Base-by-base conservation (phyloP, 2,797 vertebrate genomes). In the Peromyscus aztecus region DNA sequence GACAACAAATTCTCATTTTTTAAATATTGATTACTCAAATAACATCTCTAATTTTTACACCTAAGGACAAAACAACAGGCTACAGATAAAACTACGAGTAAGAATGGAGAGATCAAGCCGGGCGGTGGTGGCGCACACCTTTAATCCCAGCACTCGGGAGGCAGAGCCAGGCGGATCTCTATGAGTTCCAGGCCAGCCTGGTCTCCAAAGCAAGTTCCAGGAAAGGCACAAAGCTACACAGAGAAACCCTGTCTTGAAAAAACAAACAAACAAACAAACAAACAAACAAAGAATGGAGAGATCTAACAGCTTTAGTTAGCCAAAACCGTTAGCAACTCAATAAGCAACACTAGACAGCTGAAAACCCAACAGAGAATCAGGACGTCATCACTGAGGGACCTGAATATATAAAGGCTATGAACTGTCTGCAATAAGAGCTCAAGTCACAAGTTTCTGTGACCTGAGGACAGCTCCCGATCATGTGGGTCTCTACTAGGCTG, bases 11-110 rank as follows among this genome's bases (percentile, higher is more conserved):
- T 75, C 52, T 89, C 81, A 92, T 4, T 76, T 52, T 1, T 1
- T 92, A 92, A 63, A 94, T 37, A 89, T 10, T n/a, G 67, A 29
- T 4, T 80, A 84, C 23, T 78, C 27, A 85, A 87, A 19, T 69
- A 80, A 78, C 13, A 49, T 37, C 27, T 63, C 55, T 88, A 43
- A 63, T 73, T 34, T 81, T 61, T n/a, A 37, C 31, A 57, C 55
- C 17, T 34, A 76, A 19, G 67, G 14, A 34, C 78, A 96, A 92
- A 91, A 63, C 21, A 85, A 55, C 8, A 94, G 37, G 43, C 76
- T 81, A 61, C 12, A 63, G n/a, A 85, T 77, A 92, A 94, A 91
- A 75, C 63, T 69, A 19, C 78, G 87, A 67, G 8, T 92, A 94
- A 78, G 12, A 7, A 43, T 61, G 4, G 31, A 92, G 40, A 37